A percentile compares a stretch with the other conserved stretches of the same genome.
These are phyloP conservation scores for Burhinus oedicnemus DNA, from an alignment of 2,113 vertebrate genomes.

Conservation along the genomic window DNA sequence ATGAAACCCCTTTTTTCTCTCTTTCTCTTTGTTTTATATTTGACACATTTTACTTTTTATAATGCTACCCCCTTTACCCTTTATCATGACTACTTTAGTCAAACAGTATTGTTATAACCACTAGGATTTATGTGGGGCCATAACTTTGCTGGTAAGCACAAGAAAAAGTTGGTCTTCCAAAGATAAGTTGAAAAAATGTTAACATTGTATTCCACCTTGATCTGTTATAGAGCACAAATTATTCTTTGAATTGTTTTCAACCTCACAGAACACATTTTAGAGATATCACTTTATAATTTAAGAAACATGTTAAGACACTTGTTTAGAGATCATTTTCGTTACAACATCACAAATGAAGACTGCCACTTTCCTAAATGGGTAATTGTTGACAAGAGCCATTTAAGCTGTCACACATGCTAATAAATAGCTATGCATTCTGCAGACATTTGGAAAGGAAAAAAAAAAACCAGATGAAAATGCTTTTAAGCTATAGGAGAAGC, in stretches of 20 bases:
- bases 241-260: not conserved
- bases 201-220: not conserved
- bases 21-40: not conserved
- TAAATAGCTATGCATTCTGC: not conserved
- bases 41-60: not conserved
- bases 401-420: slow-evolving; percentile 27
- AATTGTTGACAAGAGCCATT: slow-evolving; percentile 26
- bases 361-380: slow-evolving; percentile 11
- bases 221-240: not conserved
- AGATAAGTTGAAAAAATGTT: not conserved
- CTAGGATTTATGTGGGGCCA: not conserved
- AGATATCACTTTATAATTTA: not conserved
- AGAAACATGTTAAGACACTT: not conserved
- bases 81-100: not conserved
- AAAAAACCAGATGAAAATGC: not conserved
- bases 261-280: not conserved
- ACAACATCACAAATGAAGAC: not conserved
- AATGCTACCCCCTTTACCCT: not conserved
- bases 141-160: not conserved
- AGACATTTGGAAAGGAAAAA: not conserved
- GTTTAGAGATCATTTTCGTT: slow-evolving; percentile 25
- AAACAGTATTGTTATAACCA: not conserved
- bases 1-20: not conserved
- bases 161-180: not conserved
- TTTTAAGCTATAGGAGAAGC: slow-evolving; percentile 25